Percentiles rank a stretch among this genome's conserved stretches.
Conservation (phyloP, 2,888 invertebrate species). For the Aphidius colemani region DNA sequence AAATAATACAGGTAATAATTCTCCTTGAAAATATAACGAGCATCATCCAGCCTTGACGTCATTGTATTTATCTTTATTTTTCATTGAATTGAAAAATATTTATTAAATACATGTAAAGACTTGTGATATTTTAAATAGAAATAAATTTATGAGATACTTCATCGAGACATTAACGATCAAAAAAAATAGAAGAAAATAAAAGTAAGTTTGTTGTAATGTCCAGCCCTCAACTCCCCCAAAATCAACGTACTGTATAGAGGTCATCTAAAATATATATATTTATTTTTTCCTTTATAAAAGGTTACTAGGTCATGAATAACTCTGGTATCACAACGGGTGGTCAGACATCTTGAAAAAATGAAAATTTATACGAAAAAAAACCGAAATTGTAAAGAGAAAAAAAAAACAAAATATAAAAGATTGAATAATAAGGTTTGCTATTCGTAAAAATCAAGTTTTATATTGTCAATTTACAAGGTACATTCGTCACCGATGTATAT, state of each 20-base stretch:
- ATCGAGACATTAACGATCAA: background rate
- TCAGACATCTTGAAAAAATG: constrained; percentile 26
- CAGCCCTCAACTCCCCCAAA: too few relatives aligned
- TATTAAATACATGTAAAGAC: too few relatives aligned
- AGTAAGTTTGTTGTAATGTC: background rate
- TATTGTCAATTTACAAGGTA: constrained; percentile 24
- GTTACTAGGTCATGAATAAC: constrained; percentile 35
- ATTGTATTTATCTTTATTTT: background rate
- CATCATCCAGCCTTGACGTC: background rate
- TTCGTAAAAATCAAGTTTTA: constrained; percentile 49
- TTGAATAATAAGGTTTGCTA: constrained; percentile 48
- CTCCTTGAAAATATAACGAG: background rate
- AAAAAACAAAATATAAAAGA: background rate
- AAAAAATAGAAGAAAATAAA: background rate
- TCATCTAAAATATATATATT: background rate
- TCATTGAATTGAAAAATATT: background rate
- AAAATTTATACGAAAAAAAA: background rate
- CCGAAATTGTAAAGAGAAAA: background rate
- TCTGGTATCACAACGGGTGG: constrained; percentile 41
- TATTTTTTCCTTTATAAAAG: constrained; percentile 15
- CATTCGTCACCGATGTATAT: constrained; percentile 46
- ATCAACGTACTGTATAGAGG: too few relatives aligned
- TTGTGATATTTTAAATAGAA: too few relatives aligned
- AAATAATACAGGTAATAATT: too few relatives aligned
- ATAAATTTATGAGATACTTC: background rate